A percentile compares a stretch with the other conserved stretches of the same genome.
These are phyloP conservation scores for Aphrocallistes beatrix DNA, from an alignment of 37 sponge, comb jelly and placozoan genomes.

Conservation along the genomic window DNA sequence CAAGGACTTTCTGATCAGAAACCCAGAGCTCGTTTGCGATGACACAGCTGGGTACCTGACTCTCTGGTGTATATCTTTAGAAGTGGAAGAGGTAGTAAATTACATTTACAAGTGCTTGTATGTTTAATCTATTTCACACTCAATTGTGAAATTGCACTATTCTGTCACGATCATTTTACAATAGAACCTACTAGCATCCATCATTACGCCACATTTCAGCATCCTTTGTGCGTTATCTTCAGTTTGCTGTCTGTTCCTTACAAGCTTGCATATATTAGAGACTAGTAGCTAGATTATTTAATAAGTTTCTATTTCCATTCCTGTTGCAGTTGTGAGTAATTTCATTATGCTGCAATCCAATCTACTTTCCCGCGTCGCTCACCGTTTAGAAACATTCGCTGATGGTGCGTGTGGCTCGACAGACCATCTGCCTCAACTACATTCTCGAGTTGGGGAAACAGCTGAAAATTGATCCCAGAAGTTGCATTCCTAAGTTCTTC, in stretches of 20 bases:
- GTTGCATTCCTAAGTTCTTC: conserved; percentile 76
- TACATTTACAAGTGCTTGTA: not conserved
- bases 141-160: not conserved
- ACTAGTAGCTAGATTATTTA: no score
- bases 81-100: conserved; percentile 55
- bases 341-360: no score
- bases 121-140: not conserved
- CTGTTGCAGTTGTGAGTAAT: no score
- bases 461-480: conserved; percentile 73
- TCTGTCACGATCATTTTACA: no score
- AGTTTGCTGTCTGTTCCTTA: no score
- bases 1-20: conserved; percentile 60
- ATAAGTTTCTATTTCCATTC: no score
- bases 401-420: conserved; percentile 90
- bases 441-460: conserved; percentile 82
- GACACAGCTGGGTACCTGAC: conserved; percentile 87
- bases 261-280: no score
- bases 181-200: no score
- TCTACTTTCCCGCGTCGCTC: no score
- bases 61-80: conserved; percentile 86
- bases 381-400: conserved; percentile 60
- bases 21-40: conserved; percentile 63
- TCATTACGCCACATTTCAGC: no score
- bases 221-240: no score
- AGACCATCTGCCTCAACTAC: conserved; percentile 93